phyloP scores from a whole-genome alignment of 2,113 vertebrate genomes.

The Xyliphius kryptos region DNA sequence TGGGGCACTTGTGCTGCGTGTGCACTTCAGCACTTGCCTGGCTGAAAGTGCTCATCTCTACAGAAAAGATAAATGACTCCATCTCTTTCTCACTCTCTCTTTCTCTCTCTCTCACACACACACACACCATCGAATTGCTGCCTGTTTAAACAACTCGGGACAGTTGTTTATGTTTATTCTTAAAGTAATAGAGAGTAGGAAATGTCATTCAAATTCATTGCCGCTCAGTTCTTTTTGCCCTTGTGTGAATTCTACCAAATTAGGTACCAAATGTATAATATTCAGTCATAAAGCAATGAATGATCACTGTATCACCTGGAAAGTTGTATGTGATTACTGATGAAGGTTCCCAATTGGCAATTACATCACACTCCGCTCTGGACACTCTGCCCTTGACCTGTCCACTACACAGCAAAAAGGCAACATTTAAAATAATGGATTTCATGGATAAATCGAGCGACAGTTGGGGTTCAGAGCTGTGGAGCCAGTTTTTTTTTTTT shows the following conservation, averaged over 20 bases:
- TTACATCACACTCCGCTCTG: too few relatives aligned
- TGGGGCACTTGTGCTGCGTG: constrained; percentile 55
- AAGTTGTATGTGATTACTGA: not conserved
- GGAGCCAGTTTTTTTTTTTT: too few relatives aligned
- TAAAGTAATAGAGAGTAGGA: not conserved
- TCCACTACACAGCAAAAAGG: too few relatives aligned
- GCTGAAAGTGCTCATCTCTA: constrained; percentile 24
- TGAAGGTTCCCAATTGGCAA: too few relatives aligned
- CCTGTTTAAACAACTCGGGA: not conserved
- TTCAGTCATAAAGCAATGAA: too few relatives aligned
- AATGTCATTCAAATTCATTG: not conserved
- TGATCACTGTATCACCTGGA: too few relatives aligned
- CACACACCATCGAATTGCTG: constrained; percentile 1
- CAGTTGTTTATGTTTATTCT: not conserved
- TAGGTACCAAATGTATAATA: not conserved
- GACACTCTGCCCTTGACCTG: too few relatives aligned
- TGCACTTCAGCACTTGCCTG: constrained; percentile 42
- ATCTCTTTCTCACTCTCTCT: too few relatives aligned
- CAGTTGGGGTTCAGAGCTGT: too few relatives aligned
- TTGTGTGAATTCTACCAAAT: not conserved
- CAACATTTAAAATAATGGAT: too few relatives aligned
- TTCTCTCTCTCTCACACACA: not conserved
- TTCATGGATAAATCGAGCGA: too few relatives aligned
- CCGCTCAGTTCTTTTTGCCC: not conserved
- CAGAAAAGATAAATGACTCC: constrained; percentile 36